A percentile compares a stretch with the other conserved stretches of the same genome.
Evolutionary conservation across 2,797 vertebrate genomes (phyloP).

Genomic region (Oophaga sylvatica): DNA sequence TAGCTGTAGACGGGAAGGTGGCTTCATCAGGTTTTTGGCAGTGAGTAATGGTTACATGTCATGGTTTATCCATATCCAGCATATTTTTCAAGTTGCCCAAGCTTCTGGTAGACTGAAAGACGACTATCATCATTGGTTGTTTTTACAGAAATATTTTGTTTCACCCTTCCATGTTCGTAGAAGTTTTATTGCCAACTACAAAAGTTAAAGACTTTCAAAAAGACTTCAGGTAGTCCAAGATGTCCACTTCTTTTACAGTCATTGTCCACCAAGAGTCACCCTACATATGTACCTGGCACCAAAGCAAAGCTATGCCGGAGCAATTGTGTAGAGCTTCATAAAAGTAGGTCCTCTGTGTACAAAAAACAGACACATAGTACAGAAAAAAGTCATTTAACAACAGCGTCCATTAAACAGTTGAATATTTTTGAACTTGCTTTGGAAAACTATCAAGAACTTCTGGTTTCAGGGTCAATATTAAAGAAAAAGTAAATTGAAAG

Average conservation of each 20-base stretch:
- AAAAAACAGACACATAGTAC: neutral
- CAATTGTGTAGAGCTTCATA: neutral
- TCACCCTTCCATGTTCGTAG: neutral
- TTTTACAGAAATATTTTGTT: neutral
- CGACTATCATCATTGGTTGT: neutral
- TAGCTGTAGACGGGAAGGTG: neutral
- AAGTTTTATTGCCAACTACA: neutral
- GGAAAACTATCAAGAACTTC: neutral
- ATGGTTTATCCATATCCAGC: neutral
- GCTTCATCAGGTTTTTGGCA: neutral
- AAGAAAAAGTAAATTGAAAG: neutral
- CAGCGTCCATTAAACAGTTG: neutral
- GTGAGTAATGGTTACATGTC: neutral
- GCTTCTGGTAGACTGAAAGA: neutral
- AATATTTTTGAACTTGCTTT: neutral
- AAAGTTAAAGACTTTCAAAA: neutral
- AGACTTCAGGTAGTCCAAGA: neutral
- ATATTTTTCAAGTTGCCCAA: neutral
- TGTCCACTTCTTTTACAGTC: neutral
- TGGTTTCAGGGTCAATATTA: neutral
- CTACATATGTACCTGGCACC: neutral
- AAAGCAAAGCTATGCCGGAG: neutral
- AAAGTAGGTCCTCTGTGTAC: neutral
- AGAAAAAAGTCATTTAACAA: neutral
- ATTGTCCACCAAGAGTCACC: neutral